Evolutionary conservation across 92 coral and sea anemone genomes (phyloP).

Genomic region (Epizoanthus stellaris): DNA sequence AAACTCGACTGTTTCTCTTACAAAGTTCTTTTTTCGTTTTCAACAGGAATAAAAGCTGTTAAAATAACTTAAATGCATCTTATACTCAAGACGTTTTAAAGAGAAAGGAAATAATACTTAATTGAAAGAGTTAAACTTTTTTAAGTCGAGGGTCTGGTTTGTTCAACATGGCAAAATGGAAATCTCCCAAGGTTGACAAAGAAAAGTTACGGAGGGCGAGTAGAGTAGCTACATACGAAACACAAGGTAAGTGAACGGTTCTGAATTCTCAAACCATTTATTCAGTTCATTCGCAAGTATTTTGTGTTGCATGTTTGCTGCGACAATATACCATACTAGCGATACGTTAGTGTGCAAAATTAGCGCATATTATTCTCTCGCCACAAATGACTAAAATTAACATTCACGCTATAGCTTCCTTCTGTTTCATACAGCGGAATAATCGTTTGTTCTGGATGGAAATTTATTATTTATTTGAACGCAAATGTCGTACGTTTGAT

Average conservation of each 20-base stretch:
- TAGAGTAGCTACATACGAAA: constrained; percentile 29
- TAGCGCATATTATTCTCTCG: background rate
- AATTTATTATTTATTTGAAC: background rate
- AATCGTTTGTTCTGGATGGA: background rate
- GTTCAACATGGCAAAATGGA: constrained; percentile 11
- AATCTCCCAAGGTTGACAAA: constrained; percentile 18
- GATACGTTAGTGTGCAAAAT: background rate
- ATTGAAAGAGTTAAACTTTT: constrained; percentile 9
- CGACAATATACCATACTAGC: background rate
- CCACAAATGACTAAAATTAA: constrained; percentile 2
- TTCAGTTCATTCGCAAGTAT: background rate
- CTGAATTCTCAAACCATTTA: background rate
- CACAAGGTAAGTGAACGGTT: constrained; percentile 9
- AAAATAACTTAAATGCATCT: background rate
- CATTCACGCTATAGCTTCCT: background rate
- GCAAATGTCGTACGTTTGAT: background rate
- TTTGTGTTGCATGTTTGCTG: constrained; percentile 4
- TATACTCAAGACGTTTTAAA: background rate
- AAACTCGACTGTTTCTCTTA: background rate
- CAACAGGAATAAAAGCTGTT: background rate
- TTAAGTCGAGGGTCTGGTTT: background rate
- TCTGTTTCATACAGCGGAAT: constrained; percentile 1
- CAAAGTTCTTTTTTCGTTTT: too few species aligned
- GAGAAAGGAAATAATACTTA: background rate
- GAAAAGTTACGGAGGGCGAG: constrained; percentile 28